Percentiles rank a stretch among this genome's conserved stretches.
Evolutionary conservation across 2,113 vertebrate species (phyloP).

Genomic region (Pipa parva): DNA sequence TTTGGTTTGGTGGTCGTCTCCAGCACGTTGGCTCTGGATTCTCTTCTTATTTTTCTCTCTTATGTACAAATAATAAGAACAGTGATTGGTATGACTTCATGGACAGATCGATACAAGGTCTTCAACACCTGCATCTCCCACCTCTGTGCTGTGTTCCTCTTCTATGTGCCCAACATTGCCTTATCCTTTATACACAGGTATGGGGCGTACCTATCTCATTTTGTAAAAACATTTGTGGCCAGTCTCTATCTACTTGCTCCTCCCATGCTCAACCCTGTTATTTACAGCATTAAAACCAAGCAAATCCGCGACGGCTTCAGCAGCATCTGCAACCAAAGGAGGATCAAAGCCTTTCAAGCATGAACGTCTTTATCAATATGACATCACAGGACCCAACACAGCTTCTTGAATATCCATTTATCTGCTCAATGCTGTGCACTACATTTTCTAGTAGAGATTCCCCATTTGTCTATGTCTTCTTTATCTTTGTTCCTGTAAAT

Average conservation of each 20-base stretch:
- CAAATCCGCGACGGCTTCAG: constrained; percentile 48
- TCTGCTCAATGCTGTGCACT: no score
- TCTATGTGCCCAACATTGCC: constrained; percentile 50
- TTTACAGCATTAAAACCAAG: constrained; percentile 63
- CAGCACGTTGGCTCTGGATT: constrained; percentile 35
- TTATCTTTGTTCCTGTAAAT: no score
- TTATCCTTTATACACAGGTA: constrained; percentile 59
- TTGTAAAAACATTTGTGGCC: constrained; percentile 48
- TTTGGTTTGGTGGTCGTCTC: neutral
- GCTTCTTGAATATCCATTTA: no score
- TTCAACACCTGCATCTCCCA: constrained; percentile 44
- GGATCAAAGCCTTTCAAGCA: no score
- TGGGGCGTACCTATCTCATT: constrained; percentile 33
- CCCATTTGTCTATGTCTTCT: no score
- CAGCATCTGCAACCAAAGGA: constrained; percentile 5
- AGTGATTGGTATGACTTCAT: constrained; percentile 30
- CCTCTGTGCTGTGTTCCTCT: constrained; percentile 46
- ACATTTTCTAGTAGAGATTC: no score
- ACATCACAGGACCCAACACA: no score
- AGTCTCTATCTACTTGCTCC: constrained; percentile 56
- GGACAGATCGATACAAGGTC: constrained; percentile 21
- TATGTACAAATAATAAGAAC: constrained; percentile 41
- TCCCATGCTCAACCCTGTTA: constrained; percentile 57
- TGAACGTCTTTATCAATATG: no score
- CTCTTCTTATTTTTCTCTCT: constrained; percentile 44